These are phyloP conservation scores for Pipistrellus nathusii DNA, from an alignment of 2,797 vertebrate genomes.

Conservation along the genomic window DNA sequence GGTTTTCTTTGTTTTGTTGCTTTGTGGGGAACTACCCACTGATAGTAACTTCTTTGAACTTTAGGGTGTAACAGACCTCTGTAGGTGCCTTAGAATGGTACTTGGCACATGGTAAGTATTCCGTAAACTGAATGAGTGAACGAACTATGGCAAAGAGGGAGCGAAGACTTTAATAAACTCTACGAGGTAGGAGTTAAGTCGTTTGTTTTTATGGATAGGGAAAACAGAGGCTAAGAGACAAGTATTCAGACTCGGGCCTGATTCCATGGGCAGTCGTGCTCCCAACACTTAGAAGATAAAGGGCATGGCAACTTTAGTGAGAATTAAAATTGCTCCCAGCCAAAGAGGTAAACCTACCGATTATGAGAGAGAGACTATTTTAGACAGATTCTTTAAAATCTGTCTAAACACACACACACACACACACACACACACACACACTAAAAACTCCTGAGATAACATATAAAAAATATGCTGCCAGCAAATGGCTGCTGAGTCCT, in stretches of 20 bases:
- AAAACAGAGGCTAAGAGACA: neutral
- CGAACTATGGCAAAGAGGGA: neutral
- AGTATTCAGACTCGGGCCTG: no score
- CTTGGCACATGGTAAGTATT: neutral
- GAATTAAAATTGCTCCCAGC: neutral
- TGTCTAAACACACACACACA: no score
- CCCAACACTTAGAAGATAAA: constrained; percentile 1
- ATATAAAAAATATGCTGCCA: neutral
- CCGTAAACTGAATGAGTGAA: neutral
- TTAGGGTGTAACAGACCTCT: neutral
- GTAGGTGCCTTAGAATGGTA: neutral
- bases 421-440: no score
- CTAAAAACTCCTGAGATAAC: neutral
- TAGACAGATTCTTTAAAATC: neutral
- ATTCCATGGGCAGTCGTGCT: neutral
- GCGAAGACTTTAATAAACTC: neutral
- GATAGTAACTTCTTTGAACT: neutral
- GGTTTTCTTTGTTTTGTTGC: constrained; percentile 19
- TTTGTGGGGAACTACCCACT: neutral
- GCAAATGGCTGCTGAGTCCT: neutral
- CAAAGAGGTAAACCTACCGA: neutral
- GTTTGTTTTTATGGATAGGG: neutral
- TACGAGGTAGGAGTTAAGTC: neutral
- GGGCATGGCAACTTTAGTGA: neutral
- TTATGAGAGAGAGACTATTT: neutral